phyloP scores from a whole-genome alignment of 2,113 vertebrate species.

The Misgurnus mizolepis region DNA sequence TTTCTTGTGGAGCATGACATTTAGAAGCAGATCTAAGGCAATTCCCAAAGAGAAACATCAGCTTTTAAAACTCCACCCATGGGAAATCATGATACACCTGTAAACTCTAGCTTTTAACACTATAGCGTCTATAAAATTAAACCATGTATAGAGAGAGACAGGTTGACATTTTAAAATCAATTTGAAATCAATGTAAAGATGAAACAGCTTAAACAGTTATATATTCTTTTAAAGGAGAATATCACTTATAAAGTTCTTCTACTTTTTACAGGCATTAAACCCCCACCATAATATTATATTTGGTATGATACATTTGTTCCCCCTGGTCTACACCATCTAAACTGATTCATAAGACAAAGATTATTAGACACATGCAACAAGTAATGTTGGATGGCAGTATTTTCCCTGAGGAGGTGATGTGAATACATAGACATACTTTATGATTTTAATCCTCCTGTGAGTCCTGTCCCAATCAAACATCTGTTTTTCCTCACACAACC shows the following conservation, averaged over 20 bases:
- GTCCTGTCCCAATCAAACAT: background rate
- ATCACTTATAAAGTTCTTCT: background rate
- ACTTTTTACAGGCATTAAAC: background rate
- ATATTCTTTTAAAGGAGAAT: background rate
- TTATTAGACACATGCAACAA: too few relatives aligned
- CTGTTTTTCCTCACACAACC: background rate
- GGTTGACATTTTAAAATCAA: conserved; percentile 43
- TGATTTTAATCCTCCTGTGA: background rate
- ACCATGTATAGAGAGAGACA: conserved; percentile 12
- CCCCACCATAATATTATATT: too few relatives aligned
- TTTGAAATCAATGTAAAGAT: conserved; percentile 1
- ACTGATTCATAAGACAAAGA: too few relatives aligned
- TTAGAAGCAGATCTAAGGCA: conserved; percentile 22
- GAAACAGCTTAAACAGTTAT: background rate
- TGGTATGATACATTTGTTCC: too few relatives aligned
- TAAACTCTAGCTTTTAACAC: conserved; percentile 10
- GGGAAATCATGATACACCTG: conserved; percentile 33
- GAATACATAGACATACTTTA: background rate
- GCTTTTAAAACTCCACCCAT: conserved; percentile 26
- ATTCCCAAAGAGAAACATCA: conserved; percentile 17
- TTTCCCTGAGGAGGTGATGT: too few relatives aligned
- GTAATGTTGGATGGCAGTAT: too few relatives aligned
- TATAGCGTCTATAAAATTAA: conserved; percentile 7
- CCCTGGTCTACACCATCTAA: too few relatives aligned
- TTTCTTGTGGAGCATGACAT: conserved; percentile 28